These are phyloP conservation scores for Penelope pileata DNA, from an alignment of 2,113 vertebrate species.

Conservation along the genomic window DNA sequence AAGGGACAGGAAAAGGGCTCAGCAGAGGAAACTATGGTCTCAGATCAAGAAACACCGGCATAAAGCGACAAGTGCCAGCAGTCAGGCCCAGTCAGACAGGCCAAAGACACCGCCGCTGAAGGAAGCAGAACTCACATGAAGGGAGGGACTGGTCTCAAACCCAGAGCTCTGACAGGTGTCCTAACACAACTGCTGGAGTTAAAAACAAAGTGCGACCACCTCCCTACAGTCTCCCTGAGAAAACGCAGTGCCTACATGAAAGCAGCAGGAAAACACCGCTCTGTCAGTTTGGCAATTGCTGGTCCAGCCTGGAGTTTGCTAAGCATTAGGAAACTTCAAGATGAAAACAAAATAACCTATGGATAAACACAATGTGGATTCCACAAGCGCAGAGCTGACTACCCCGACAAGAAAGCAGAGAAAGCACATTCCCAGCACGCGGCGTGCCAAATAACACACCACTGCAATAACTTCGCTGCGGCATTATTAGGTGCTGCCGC, in stretches of 20 bases:
- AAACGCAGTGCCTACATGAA: not conserved
- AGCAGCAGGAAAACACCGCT: not conserved
- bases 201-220: not conserved
- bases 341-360: not conserved
- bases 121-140: not conserved
- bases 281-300: not conserved
- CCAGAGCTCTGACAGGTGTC: not conserved
- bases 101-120: constrained; percentile 22
- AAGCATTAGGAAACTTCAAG: not conserved
- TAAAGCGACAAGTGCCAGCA: not conserved
- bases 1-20: constrained; percentile 12
- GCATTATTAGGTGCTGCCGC: not conserved
- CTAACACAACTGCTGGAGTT: not conserved
- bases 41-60: not conserved
- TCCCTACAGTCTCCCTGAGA: not conserved
- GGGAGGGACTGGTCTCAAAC: not conserved
- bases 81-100: not conserved
- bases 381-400: not conserved
- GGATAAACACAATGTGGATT: fast-evolving
- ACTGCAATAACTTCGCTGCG: not conserved
- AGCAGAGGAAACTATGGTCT: constrained; percentile 16
- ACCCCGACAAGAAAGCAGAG: not conserved
- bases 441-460: not conserved
- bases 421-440: not conserved
- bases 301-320: not conserved